Evolutionary conservation across 1,140 invertebrate species (phyloP).

Genomic region (Myzus persicae): DNA sequence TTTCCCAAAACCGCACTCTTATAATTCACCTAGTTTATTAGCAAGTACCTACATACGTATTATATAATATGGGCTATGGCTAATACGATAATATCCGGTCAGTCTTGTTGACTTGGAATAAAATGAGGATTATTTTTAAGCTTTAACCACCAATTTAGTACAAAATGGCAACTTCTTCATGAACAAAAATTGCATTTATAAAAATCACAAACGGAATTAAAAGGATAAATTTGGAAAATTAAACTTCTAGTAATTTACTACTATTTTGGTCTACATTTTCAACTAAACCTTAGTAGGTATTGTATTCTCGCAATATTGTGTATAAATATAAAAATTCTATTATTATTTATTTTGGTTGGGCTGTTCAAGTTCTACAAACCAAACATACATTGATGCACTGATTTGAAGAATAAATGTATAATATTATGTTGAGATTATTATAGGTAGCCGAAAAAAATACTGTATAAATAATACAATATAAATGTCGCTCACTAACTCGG

Average conservation of each 20-base stretch:
- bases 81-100: neutral
- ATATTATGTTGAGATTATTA: neutral
- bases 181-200: neutral
- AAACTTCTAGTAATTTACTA: neutral
- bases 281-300: neutral
- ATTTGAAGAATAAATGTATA: slow-evolving; percentile 13
- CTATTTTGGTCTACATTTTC: neutral
- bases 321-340: no score
- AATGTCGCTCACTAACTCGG: neutral
- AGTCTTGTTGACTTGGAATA: neutral
- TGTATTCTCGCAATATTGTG: neutral
- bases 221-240: neutral
- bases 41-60: neutral
- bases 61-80: neutral
- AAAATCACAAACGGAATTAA: neutral
- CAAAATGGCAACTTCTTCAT: neutral
- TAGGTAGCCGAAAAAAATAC: neutral
- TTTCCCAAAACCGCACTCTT: neutral
- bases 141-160: neutral
- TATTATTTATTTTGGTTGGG: neutral
- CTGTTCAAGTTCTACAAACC: neutral
- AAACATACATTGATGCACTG: neutral
- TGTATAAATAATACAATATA: neutral
- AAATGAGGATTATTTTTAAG: neutral
- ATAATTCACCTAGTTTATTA: no score